Conservation (phyloP, 2,888 invertebrate species). For the Pinctada fucata region DNA sequence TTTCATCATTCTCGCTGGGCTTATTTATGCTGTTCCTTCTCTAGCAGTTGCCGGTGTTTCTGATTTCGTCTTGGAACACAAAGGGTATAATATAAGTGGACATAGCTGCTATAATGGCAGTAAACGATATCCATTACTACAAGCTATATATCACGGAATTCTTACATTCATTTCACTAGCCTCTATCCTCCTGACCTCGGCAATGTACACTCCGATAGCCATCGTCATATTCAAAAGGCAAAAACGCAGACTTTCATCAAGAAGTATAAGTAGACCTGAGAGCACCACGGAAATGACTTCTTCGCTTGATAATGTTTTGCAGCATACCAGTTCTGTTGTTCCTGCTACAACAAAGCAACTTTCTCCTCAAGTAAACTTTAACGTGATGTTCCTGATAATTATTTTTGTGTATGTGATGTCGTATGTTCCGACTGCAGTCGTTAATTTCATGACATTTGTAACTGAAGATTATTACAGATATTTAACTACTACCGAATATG, state of each 20-base stretch:
- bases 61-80: not conserved
- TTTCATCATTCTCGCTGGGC: not conserved
- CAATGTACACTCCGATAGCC: not conserved
- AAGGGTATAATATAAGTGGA: not conserved
- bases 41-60: not conserved
- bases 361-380: not conserved
- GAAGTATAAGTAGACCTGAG: too few relatives aligned
- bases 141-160: not conserved
- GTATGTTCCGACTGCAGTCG: not conserved
- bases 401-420: not conserved
- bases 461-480: not conserved
- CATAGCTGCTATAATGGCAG: not conserved
- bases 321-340: too few relatives aligned
- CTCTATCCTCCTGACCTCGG: not conserved
- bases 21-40: not conserved
- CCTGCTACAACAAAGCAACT: too few relatives aligned
- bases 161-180: not conserved
- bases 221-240: not conserved
- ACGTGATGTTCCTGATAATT: not conserved
- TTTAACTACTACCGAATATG: not conserved
- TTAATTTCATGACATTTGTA: not conserved
- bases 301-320: too few relatives aligned
- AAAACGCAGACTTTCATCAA: not conserved
- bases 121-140: not conserved
- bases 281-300: too few relatives aligned